A percentile compares a stretch with the other conserved stretches of the same genome.
Conservation (phyloP, 2,113 vertebrate species). For the Petrocephalus microphthalmus region DNA sequence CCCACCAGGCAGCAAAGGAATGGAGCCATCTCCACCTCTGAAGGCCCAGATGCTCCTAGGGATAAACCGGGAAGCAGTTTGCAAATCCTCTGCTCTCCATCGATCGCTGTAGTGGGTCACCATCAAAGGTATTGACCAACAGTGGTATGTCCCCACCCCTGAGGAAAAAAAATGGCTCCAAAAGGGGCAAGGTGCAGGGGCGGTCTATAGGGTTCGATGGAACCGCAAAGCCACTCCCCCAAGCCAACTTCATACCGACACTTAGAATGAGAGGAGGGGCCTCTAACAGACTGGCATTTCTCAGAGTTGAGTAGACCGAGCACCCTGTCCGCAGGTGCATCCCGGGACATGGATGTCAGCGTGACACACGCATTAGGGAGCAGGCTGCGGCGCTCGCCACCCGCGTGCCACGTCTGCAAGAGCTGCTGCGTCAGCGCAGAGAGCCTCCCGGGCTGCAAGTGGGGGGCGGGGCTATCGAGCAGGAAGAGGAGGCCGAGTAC, state of each 20-base stretch:
- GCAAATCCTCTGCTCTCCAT: not conserved
- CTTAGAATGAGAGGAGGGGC: not conserved
- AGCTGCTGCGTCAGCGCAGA: not conserved
- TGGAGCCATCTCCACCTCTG: not conserved
- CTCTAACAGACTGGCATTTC: not conserved
- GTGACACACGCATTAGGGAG: too few relatives aligned
- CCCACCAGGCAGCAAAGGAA: not conserved
- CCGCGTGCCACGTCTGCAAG: not conserved
- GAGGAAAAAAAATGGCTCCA: not conserved
- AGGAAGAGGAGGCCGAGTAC: too few relatives aligned
- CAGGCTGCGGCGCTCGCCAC: too few relatives aligned
- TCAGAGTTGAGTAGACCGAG: not conserved
- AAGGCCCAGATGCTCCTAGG: not conserved
- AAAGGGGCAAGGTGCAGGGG: not conserved
- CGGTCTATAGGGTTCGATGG: not conserved
- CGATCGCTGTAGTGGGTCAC: not conserved
- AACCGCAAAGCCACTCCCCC: not conserved
- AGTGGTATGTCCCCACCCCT: not conserved
- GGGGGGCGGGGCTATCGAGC: too few relatives aligned
- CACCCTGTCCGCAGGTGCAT: not conserved
- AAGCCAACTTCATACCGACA: fast-evolving
- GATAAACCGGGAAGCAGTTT: not conserved
- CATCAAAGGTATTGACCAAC: not conserved
- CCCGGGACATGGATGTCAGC: too few relatives aligned
- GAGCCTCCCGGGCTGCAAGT: not conserved